Evolutionary conservation across 1,140 invertebrate genomes (phyloP), one percentile per base, ranked within the genome.

Genomic region (Trinorchestia longiramus): DNA sequence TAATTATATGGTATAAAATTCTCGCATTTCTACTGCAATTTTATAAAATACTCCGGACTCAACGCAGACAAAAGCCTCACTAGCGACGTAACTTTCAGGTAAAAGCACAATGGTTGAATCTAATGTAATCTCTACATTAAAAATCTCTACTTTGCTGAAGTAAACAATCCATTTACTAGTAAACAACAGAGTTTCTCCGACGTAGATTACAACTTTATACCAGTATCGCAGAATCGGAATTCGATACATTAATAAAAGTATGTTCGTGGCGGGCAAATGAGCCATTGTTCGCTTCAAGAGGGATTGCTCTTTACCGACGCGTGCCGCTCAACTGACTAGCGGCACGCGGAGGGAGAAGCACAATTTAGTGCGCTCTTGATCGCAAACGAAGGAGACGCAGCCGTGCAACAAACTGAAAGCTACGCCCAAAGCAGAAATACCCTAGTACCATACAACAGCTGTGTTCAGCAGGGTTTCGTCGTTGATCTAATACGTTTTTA

Each of bases 241-340:
- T 77, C 62, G 62, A 77, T 77, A 77, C 62, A 77, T 77, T 77
- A 77, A 77, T 77, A 77, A 77, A 77, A 77, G 62, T 77, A 77
- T 28, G 62, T 53, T 53, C 62, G 62, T 1, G 36, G 62, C 62
- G 62, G 36, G 62, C 62, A 77, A 77, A 77, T 77, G 62, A 77
- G 62, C 62, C 62, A 77, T 77, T 36, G 28, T 77, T 77, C 47
- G 47, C 8, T 53, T 53, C 47, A 53, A 6, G 47, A 53, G 47
- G 47, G 62, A 19, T 36, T 36, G 62, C 62, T 77, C 11, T 36
- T 77, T 77, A 23, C 28, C 62, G 1, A 36, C 28, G 62, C 62
- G 62, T 36, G 62, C 11, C 28, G 62, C 62, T 77, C 62, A 77
- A 23, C 62, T 77, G 62, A 36, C 11, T 36, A 36, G 11, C 11